Conservation (phyloP, 2,113 vertebrate genomes). For the Platanista minor region DNA sequence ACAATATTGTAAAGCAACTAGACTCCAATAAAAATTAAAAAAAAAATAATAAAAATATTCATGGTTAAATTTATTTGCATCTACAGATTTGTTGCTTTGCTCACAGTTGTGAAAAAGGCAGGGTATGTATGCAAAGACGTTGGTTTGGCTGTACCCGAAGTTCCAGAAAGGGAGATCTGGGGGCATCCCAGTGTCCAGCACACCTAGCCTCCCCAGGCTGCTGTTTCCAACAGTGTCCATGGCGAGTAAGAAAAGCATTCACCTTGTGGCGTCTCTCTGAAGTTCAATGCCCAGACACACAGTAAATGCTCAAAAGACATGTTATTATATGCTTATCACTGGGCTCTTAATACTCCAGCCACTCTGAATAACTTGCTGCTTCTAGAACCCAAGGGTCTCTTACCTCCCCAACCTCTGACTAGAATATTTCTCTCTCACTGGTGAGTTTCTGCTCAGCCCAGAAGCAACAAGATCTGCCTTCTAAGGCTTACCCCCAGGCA, state of each 20-base stretch:
- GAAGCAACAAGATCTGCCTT: not conserved
- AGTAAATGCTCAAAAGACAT: not conserved
- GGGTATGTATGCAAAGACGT: not conserved
- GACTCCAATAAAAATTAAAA: too few relatives aligned
- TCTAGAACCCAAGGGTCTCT: not conserved
- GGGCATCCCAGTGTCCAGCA: not conserved
- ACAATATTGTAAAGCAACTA: too few relatives aligned
- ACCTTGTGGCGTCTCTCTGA: not conserved
- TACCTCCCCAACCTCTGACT: not conserved
- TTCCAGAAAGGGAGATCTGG: not conserved
- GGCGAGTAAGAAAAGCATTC: not conserved
- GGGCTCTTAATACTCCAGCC: not conserved
- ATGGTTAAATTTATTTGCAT: not conserved
- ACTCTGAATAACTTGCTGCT: not conserved
- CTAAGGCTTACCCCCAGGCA: not conserved
- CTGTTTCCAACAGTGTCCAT: not conserved
- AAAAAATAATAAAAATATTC: not conserved
- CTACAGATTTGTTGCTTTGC: not conserved
- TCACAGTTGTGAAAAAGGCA: not conserved
- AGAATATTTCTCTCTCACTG: not conserved
- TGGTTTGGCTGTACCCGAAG: not conserved
- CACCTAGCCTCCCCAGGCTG: not conserved
- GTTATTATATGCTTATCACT: not conserved
- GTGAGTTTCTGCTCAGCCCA: not conserved
- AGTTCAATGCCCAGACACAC: not conserved